phyloP scores from a whole-genome alignment of 2,888 invertebrate species.

The Pediacus dermestoides region DNA sequence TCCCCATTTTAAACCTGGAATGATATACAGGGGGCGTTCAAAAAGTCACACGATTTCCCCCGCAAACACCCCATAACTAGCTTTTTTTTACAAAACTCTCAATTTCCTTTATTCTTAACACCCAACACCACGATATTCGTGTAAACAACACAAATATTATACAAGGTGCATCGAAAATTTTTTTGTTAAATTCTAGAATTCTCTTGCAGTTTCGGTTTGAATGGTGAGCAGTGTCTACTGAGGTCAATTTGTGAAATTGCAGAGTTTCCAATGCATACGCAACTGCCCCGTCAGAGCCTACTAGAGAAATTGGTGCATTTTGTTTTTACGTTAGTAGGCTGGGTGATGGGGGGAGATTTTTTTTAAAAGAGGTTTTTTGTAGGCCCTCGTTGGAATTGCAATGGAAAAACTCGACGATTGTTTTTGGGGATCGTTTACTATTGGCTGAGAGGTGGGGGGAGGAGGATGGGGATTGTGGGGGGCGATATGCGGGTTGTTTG shows the following conservation, averaged over 20 bases:
- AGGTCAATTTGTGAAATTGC: slow-evolving; percentile 42
- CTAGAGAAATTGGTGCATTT: slow-evolving; percentile 48
- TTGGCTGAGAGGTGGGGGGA: slow-evolving; percentile 32
- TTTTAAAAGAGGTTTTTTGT: slow-evolving; percentile 16
- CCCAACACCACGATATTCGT: no score
- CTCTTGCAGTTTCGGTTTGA: slow-evolving; percentile 37
- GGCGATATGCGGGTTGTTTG: slow-evolving; percentile 32
- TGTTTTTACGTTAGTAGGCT: slow-evolving; percentile 36
- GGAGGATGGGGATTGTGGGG: slow-evolving; percentile 27
- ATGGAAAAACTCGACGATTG: slow-evolving; percentile 9
- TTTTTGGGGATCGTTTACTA: slow-evolving; percentile 26
- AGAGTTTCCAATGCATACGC: slow-evolving; percentile 39
- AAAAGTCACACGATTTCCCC: no score
- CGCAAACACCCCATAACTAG: no score
- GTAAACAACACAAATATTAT: neutral
- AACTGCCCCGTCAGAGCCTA: slow-evolving; percentile 42
- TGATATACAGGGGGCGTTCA: no score
- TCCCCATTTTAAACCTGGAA: no score
- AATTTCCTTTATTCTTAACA: no score
- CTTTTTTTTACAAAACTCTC: no score
- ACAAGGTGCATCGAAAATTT: neutral
- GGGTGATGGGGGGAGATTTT: neutral
- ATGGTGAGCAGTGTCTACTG: slow-evolving; percentile 40
- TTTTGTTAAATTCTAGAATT: slow-evolving; percentile 3
- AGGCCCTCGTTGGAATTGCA: slow-evolving; percentile 36